Evolutionary conservation across 2,888 invertebrate genomes (phyloP).

Genomic region (Leucoptera coffeella): DNA sequence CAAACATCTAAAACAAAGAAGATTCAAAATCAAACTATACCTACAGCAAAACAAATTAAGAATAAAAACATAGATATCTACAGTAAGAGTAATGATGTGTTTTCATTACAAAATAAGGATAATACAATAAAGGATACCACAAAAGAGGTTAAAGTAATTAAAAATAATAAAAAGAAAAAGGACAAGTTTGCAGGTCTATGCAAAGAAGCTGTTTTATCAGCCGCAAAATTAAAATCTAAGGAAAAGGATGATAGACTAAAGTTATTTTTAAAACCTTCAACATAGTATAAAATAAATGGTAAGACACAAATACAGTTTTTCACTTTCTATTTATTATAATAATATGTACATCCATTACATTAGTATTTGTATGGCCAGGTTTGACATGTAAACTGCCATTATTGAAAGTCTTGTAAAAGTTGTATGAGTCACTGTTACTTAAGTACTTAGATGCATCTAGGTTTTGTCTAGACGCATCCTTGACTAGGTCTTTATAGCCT

Average conservation of each 20-base stretch:
- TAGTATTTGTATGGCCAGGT: conserved; percentile 92
- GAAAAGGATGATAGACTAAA: conserved; percentile 19
- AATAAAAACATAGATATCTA: conserved; percentile 18
- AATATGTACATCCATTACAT: conserved; percentile 95
- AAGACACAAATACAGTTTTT: conserved; percentile 5
- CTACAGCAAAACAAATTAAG: conserved; percentile 7
- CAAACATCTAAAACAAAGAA: conserved; percentile 2
- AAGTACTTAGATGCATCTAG: conserved; percentile 41
- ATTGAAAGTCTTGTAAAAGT: conserved; percentile 63
- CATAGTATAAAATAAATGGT: conserved; percentile 15
- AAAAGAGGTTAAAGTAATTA: conserved; percentile 20
- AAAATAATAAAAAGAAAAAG: conserved; percentile 37
- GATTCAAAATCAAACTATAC: conserved; percentile 2
- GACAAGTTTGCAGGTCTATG: conserved; percentile 40
- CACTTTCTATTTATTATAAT: conserved; percentile 34
- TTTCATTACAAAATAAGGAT: conserved; percentile 24
- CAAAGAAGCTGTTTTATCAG: conserved; percentile 28
- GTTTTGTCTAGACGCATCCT: conserved; percentile 28
- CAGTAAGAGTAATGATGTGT: conserved; percentile 23
- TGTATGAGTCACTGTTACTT: conserved; percentile 76
- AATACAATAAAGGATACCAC: conserved; percentile 15
- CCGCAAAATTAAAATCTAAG: conserved; percentile 23
- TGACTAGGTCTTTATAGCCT: conserved; percentile 53
- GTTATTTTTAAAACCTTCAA: conserved; percentile 29
- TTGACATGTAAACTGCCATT: conserved; percentile 66